Base-by-base conservation (phyloP, 1,140 invertebrate genomes). In the Ctenoplectra terminalis region DNA sequence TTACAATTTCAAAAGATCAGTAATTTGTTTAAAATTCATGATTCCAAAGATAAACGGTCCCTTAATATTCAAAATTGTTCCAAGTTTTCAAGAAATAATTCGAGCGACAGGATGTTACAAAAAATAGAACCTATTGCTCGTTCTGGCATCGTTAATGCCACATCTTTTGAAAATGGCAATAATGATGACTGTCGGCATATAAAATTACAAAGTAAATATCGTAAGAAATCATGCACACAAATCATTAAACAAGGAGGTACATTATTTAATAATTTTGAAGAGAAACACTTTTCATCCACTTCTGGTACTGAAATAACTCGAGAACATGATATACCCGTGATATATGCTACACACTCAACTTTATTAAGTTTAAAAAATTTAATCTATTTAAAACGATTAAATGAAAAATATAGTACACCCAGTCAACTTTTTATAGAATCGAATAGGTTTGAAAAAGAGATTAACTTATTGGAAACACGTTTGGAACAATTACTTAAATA, bases 401-500 rank as follows among this genome's bases (percentile, higher is more conserved):
- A 76, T 85, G 26, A 86, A 85, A 71, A 58, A 13, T 17, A 82
- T 56, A 71, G 80, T 63, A 48, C 17, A 61, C 58, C 40, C 67
- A 34, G 20, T 54, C 1, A 73, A 31, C 52, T 7, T 64, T 20
- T 17, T 37, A 15, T 17, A 34, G 46, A 29, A 61, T 67, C 37
- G 8, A 74, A 69, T 43, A 63, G 48, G 13, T 73, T 46, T 67
- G 88, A 29, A 81, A 77, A 60, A 40, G 83, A n/a, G 85, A 85
- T 93, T 13, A 58, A 85, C 29, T 40, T 90, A 63, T 84, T 94
- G 8, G 90, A 85, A 83, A 86, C 48, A 31, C 88, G 93, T n/a
- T 87, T 92, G 37, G 58, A 89, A 46, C 87, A 90, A 70, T 86
- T 94, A 54, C 93, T 93, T 63, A 90, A 89, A 58, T 91, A 90